These are phyloP conservation scores for Salticus scenicus DNA, from an alignment of 2,888 invertebrate species.

Conservation along the genomic window DNA sequence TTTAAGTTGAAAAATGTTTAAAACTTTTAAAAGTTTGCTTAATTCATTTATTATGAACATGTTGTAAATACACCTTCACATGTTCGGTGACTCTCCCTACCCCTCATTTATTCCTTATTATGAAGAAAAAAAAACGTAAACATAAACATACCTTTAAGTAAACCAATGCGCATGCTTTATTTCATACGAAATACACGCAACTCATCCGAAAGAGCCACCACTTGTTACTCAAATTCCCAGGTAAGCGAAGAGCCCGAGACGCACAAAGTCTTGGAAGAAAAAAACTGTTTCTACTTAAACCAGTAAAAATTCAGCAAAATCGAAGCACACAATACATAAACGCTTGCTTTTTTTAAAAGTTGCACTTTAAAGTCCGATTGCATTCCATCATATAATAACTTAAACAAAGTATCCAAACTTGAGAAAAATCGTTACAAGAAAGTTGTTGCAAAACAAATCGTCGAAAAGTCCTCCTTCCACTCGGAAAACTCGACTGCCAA, in stretches of 20 bases:
- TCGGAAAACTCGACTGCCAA: not conserved
- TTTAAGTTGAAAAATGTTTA: no score
- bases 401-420: constrained; percentile 8
- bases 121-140: no score
- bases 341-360: not conserved
- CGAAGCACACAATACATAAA: not conserved
- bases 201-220: constrained; percentile 23
- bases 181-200: constrained; percentile 28
- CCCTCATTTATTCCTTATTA: no score
- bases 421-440: not conserved
- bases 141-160: not conserved
- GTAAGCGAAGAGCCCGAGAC: constrained; percentile 20
- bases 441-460: not conserved
- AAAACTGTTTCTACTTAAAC: constrained; percentile 36
- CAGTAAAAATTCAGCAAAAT: not conserved
- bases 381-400: not conserved
- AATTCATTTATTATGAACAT: no score
- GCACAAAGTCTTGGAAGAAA: constrained; percentile 32
- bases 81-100: no score
- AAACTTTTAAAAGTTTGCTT: no score
- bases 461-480: not conserved
- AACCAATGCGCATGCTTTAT: not conserved
- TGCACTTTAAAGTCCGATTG: not conserved
- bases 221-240: constrained; percentile 54
- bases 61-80: no score